These are phyloP conservation scores for Anthopleura sola DNA, from an alignment of 64 coral and sea anemone species.

Conservation along the genomic window DNA sequence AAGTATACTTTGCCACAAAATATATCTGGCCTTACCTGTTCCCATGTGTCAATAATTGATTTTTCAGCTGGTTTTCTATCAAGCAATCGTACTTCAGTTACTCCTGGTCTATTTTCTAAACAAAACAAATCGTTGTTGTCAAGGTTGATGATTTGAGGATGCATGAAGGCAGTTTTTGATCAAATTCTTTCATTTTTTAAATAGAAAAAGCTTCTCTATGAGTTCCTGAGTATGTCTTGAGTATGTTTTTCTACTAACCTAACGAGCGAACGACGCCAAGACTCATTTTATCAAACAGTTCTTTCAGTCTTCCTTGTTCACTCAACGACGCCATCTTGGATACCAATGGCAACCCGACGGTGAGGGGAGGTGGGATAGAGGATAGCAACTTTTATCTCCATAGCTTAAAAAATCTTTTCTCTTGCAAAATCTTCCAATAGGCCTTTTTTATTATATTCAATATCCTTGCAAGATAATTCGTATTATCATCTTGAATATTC, in stretches of 20 bases:
- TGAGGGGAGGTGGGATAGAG: neutral
- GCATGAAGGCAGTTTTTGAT: neutral
- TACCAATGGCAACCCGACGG: neutral
- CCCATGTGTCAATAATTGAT: constrained; percentile 68
- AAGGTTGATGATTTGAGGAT: neutral
- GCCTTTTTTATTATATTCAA: neutral
- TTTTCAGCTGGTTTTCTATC: constrained; percentile 88
- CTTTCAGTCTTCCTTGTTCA: constrained; percentile 59
- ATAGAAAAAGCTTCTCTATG: neutral
- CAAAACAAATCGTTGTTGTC: neutral
- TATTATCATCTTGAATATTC: neutral
- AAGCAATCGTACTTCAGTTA: constrained; percentile 87
- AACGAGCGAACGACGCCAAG: constrained; percentile 84
- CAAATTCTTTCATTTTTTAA: neutral
- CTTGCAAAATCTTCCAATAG: neutral
- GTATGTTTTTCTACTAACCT: constrained; percentile 39
- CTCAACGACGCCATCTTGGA: constrained; percentile 93
- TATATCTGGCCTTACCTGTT: constrained; percentile 50
- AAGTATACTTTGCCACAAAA: neutral
- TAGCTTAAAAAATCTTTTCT: neutral
- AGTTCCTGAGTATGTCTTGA: neutral
- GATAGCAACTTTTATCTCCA: neutral
- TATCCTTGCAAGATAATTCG: neutral
- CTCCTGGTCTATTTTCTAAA: constrained; percentile 87
- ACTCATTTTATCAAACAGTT: constrained; percentile 94